phyloP scores from a whole-genome alignment of 2,888 invertebrate species.

The Bombylius major region DNA sequence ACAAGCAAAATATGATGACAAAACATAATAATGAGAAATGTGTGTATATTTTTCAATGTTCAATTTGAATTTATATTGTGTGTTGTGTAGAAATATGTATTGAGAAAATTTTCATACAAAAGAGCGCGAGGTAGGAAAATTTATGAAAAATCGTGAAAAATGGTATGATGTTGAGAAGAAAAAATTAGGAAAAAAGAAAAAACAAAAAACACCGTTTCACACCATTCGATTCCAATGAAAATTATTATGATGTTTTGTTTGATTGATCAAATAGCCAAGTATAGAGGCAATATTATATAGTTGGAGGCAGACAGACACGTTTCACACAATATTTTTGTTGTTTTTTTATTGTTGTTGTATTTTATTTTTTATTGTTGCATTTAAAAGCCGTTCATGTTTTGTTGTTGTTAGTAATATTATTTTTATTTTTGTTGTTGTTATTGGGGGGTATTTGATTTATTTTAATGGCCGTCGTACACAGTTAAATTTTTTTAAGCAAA shows the following conservation, averaged over 20 bases:
- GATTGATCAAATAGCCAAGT: conserved; percentile 9
- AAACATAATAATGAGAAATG: too few relatives aligned
- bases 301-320: not conserved
- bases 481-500: not conserved
- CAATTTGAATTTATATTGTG: not conserved
- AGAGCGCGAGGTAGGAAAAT: not conserved
- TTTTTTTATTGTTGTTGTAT: not conserved
- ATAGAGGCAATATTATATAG: not conserved
- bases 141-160: not conserved
- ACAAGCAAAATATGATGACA: not conserved
- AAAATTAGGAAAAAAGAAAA: too few relatives aligned
- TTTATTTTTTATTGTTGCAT: not conserved
- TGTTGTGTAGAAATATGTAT: too few relatives aligned
- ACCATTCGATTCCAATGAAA: not conserved
- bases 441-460: not conserved
- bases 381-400: not conserved
- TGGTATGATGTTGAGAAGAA: too few relatives aligned
- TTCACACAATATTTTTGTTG: not conserved
- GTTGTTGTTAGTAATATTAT: not conserved
- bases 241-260: conserved; percentile 6
- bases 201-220: not conserved
- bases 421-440: not conserved
- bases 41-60: too few relatives aligned
- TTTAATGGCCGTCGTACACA: not conserved
- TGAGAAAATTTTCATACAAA: not conserved